phyloP scores from a whole-genome alignment of 2,888 invertebrate species.

The Parascotia fuliginaria region DNA sequence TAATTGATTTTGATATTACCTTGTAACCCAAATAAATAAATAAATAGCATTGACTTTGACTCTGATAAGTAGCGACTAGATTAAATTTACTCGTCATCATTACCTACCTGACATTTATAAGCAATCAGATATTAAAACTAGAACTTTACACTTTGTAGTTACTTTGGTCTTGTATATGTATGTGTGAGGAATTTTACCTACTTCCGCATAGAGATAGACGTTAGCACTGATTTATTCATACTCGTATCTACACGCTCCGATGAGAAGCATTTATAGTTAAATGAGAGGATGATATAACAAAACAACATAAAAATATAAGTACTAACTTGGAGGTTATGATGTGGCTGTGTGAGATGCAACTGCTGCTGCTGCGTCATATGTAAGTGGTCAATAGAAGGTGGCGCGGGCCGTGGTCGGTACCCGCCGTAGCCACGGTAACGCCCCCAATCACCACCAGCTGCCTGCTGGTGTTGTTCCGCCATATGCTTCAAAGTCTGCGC shows the following conservation, averaged over 20 bases:
- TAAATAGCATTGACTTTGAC: not conserved
- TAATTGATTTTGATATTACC: too few relatives aligned
- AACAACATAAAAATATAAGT: too few relatives aligned
- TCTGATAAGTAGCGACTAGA: not conserved
- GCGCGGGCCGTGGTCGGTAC: constrained; percentile 75
- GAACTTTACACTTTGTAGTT: not conserved
- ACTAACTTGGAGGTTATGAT: constrained; percentile 92
- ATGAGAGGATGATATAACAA: too few relatives aligned
- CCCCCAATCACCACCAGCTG: constrained; percentile 85
- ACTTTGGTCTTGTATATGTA: not conserved
- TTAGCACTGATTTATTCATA: too few relatives aligned
- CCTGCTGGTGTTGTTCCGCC: constrained; percentile 98
- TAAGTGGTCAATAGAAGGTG: constrained; percentile 81
- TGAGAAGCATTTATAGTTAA: too few relatives aligned
- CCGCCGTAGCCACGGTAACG: constrained; percentile 85
- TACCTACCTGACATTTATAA: not conserved
- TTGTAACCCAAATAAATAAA: not conserved
- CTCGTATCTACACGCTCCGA: too few relatives aligned
- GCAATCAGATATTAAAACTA: not conserved
- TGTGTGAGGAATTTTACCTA: too few relatives aligned
- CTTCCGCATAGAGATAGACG: too few relatives aligned
- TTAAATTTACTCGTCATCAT: not conserved
- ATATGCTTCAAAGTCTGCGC: constrained; percentile 98
- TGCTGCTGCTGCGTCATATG: constrained; percentile 96
- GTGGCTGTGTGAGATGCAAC: constrained; percentile 93